Conservation (phyloP, 2,888 invertebrate genomes). For the Ennomos quercinarius region DNA sequence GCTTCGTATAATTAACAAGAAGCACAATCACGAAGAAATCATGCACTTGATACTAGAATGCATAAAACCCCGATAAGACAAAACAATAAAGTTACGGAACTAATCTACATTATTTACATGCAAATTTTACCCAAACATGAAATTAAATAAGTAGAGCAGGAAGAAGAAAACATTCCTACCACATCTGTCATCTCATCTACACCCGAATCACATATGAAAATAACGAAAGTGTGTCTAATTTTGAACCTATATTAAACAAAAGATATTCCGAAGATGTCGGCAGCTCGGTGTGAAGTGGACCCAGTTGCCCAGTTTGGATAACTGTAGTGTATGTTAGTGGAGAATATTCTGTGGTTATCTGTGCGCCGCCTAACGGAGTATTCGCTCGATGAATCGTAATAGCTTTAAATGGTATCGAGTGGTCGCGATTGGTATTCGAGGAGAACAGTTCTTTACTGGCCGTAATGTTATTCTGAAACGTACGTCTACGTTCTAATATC, state of each 20-base stretch:
- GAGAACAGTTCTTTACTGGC: not conserved
- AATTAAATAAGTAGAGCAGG: not conserved
- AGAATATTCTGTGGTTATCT: constrained; percentile 24
- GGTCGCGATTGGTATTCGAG: constrained; percentile 22
- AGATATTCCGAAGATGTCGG: constrained; percentile 45
- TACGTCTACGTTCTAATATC: not conserved
- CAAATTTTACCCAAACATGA: not conserved
- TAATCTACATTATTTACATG: not conserved
- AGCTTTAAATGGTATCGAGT: constrained; percentile 17
- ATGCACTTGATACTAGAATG: too few relatives aligned
- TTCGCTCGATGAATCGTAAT: constrained; percentile 38
- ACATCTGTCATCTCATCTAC: constrained; percentile 22
- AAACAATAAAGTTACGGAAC: not conserved
- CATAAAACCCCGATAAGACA: not conserved
- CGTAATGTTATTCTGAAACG: not conserved
- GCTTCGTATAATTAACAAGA: too few relatives aligned
- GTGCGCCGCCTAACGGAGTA: constrained; percentile 32
- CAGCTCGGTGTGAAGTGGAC: constrained; percentile 40
- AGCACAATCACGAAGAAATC: too few relatives aligned
- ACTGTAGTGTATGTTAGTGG: constrained; percentile 34
- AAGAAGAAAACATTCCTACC: constrained; percentile 24
- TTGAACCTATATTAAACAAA: constrained; percentile 54
- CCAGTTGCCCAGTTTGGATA: constrained; percentile 43
- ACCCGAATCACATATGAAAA: constrained; percentile 18
- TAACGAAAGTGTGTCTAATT: constrained; percentile 40